Evolutionary conservation across 2,797 vertebrate species (phyloP).

Genomic region (Bovichtus diacanthus): DNA sequence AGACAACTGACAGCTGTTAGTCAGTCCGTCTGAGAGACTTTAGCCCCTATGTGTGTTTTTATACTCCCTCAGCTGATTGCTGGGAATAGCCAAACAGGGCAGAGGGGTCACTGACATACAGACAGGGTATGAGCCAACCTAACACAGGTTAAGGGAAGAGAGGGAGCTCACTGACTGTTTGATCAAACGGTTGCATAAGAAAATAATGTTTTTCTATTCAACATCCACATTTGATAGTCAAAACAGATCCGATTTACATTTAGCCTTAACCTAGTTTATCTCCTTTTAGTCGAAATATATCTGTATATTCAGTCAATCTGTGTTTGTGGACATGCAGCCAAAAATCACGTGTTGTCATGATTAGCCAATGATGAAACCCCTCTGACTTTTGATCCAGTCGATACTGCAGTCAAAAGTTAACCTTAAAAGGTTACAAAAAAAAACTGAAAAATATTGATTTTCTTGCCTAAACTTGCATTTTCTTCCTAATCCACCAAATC

Average conservation of each 20-base stretch:
- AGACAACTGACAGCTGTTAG: conserved; percentile 4
- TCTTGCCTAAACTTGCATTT: background rate
- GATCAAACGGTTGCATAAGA: conserved; percentile 46
- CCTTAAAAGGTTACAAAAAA: background rate
- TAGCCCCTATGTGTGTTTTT: conserved; percentile 45
- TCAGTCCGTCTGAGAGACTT: conserved; percentile 43
- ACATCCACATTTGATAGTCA: background rate
- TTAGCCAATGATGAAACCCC: background rate
- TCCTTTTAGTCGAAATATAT: background rate
- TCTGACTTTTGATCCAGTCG: conserved; percentile 30
- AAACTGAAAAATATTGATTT: background rate
- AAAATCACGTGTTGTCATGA: background rate
- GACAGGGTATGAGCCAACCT: background rate
- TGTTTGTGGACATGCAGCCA: background rate
- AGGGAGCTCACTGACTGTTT: background rate
- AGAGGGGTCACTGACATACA: conserved; percentile 53
- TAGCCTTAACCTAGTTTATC: background rate
- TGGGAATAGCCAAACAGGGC: conserved; percentile 10
- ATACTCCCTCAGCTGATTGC: conserved; percentile 37
- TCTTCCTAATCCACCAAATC: background rate
- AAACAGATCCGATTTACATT: background rate
- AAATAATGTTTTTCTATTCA: background rate
- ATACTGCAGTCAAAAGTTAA: background rate
- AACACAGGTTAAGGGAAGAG: conserved; percentile 16
- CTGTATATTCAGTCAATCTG: background rate